Evolutionary conservation across 2,888 invertebrate species (phyloP), one percentile per base, ranked within the genome.

Genomic region (Lathronympha strigana): DNA sequence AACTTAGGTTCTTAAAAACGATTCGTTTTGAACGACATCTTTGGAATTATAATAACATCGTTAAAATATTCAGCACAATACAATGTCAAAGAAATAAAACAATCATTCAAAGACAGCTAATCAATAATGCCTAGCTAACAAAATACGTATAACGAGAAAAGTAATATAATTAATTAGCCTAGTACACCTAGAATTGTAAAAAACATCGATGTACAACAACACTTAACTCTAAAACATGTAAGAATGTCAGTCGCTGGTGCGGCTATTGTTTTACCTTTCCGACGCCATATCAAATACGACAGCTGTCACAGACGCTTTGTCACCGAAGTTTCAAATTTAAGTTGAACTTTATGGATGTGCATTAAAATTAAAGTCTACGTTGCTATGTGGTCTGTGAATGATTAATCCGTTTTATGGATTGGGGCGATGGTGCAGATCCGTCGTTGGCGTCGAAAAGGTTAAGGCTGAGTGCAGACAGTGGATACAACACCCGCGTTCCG

Each of bases 21-120:
- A 47, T n/a, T 47, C 47, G n/a, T 47, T 38, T 38, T 21, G 36
- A 23, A 21, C 53, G 21, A 51, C 33, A 36, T 36, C 36, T 53
- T 53, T 53, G 53, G 23, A 53, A 38, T 15, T 4, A n/a, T 21
- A 23, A 19, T 51, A 33, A 51, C 51, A 36, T n/a, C 36, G 36
- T n/a, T 15, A 15, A 23, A 53, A 36, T 53, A 53, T 5, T 28
- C 17, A 31, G 31, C 17, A 13, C 13, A 13, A 51, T 33, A 21
- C 33, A 13, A 33, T 51, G 51, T 21, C 33, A 33, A 3, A 21
- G 19, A n/a, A 51, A 21, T 33, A 51, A 51, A 51, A 36, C n/a
- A 33, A 19, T 21, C 3, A 21, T 45, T 21, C 4, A 45, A 13
- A n/a, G 31, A 17, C 28, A 11, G 11, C 11, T 19, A 13, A 3